Percentiles rank a stretch among this genome's conserved stretches.
These are phyloP conservation scores for Drosophila flavopinicola DNA, from an alignment of 2,888 invertebrate genomes.

Conservation along the genomic window DNA sequence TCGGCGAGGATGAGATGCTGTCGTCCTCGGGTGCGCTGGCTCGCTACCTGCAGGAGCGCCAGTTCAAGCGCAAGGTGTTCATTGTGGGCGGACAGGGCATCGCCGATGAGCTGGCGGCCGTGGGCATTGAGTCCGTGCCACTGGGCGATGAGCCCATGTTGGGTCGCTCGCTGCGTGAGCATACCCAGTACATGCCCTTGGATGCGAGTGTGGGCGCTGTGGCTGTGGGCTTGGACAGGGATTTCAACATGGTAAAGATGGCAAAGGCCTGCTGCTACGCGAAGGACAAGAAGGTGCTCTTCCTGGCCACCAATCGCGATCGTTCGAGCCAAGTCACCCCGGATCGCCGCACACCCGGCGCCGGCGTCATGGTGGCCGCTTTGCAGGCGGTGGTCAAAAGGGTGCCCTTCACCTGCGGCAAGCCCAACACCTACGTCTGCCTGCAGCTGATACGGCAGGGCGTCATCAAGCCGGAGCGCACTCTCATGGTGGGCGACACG, in stretches of 20 bases:
- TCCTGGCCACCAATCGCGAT: conserved; percentile 63
- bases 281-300: conserved; percentile 27
- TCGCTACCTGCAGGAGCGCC: conserved; percentile 31
- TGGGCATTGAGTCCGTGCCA: conserved; percentile 44
- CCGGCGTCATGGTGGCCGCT: conserved; percentile 55
- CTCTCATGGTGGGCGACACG: conserved; percentile 66
- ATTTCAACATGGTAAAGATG: conserved; percentile 45
- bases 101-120: conserved; percentile 42
- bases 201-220: conserved; percentile 61
- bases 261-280: conserved; percentile 50
- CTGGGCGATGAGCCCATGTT: not conserved
- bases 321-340: conserved; percentile 6
- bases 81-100: conserved; percentile 57
- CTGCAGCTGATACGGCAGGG: conserved; percentile 46
- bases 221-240: conserved; percentile 50
- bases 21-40: conserved; percentile 48
- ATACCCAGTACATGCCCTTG: conserved; percentile 17
- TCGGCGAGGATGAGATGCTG: conserved; percentile 40
- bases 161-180: conserved; percentile 12
- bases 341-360: conserved; percentile 30
- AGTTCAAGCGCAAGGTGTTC: conserved; percentile 49
- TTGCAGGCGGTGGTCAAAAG: conserved; percentile 39
- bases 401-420: conserved; percentile 55
- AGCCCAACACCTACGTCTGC: conserved; percentile 55
- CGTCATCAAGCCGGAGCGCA: conserved; percentile 49